Base-by-base conservation (phyloP, 2,113 vertebrate species). In the Crocuta crocuta region DNA sequence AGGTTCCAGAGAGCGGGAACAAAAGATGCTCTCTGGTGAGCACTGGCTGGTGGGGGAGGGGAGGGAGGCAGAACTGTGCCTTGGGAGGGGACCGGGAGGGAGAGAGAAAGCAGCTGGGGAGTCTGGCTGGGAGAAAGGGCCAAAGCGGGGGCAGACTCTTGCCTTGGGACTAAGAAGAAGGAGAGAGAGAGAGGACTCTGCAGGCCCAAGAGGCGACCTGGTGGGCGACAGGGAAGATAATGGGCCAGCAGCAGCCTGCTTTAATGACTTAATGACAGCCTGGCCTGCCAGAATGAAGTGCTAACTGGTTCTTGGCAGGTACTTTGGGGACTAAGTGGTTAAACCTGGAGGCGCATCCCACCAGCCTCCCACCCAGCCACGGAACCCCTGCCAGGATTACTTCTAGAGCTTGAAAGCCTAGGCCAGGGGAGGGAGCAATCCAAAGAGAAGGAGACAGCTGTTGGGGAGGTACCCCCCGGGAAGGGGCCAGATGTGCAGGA, bases 111-210 rank as follows among this genome's bases (percentile, higher is more conserved):
- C 86, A 88, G 97, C 93, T 21, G 24, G 43, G 85, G 96, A 74
- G 90, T 98, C 98, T 98, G 99, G 96, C 97, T 98, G 81, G 98
- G 95, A 98, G 98, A 98, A 98, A 99, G 98, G 99, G 99, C 98
- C 99, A 98, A 55, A 48, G 33, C 0, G 48, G 39, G 98, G 97
- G 98, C 83, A 61, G 83, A 63, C 39, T 58, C 83, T 95, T 92
- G 86, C 79, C 84, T 97, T 66, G 95, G 87, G 94, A 87, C 43
- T n/a, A 7, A 73, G 73, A 58, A 63, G 81, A 58, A 79, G 45
- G 71, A 19, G 68, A 83, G 76, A 83, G 76, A 87, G 66, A 79
- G n/a, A 61, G 50, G 85, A 91, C 39, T 90, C 92, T 45, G 81
- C 24, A 8, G 23, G 84, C 70, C 78, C 74, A 24, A 43, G 85